Conservation (phyloP, 2,797 vertebrate species). For the Clarias platycephalus region DNA sequence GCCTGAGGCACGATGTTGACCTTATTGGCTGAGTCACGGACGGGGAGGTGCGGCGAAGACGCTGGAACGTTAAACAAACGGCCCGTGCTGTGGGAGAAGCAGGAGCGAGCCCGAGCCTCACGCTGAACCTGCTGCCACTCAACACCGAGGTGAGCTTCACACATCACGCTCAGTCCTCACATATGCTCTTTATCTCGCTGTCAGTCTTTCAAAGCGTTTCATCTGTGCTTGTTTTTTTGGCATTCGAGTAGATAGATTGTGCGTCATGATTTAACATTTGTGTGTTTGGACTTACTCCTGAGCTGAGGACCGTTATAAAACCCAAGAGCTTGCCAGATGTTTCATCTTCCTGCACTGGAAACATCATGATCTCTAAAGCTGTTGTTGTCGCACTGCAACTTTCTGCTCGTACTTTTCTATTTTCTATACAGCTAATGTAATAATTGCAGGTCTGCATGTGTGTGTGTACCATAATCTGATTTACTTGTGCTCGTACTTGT, state of each 20-base stretch:
- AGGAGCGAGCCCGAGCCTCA: conserved; percentile 13
- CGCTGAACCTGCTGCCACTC: conserved; percentile 25
- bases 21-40: conserved; percentile 52
- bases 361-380: neutral
- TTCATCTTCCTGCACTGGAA: neutral
- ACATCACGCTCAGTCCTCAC: neutral
- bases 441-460: neutral
- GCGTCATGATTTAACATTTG: neutral
- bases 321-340: neutral
- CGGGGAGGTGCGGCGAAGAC: conserved; percentile 51
- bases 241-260: neutral
- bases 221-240: neutral
- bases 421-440: neutral
- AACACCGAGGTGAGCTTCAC: conserved; percentile 31
- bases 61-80: conserved; percentile 48
- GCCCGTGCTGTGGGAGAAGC: conserved; percentile 19
- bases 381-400: neutral
- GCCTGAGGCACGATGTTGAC: conserved; percentile 41
- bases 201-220: neutral
- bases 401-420: neutral
- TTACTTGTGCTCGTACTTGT: neutral
- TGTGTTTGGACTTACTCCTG: neutral
- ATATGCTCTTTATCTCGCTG: neutral
- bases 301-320: neutral
- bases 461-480: neutral